Conservation (phyloP, 2,888 invertebrate genomes). For the Petrolisthes manimaculis region DNA sequence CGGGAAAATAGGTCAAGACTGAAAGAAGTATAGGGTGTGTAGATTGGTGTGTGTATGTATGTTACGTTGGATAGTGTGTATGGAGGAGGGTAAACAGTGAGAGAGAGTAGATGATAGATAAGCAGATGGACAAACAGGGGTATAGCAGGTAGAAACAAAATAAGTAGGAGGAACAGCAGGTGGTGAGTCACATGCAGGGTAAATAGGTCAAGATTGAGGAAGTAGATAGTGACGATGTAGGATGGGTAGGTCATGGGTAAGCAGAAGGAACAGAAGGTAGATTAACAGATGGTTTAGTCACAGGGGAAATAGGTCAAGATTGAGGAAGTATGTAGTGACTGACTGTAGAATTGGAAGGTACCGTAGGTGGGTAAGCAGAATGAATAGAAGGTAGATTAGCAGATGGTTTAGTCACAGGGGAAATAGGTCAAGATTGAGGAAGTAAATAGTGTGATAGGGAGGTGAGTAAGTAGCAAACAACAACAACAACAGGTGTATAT, state of each 20-base stretch:
- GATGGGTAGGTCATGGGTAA: background rate
- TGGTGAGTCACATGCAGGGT: background rate
- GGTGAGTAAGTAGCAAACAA: background rate
- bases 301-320: no score
- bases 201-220: background rate
- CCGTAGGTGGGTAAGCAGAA: background rate
- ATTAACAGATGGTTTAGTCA: no score
- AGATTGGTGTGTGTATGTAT: no score
- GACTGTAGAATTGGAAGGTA: background rate
- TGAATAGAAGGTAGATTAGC: no score
- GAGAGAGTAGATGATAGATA: no score
- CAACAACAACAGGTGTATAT: no score
- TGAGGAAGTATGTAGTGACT: background rate
- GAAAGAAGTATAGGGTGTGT: no score
- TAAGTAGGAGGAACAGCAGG: background rate
- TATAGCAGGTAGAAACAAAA: background rate
- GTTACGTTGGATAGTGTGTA: no score
- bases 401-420: background rate
- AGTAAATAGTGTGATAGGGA: background rate
- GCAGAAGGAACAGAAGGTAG: background rate
- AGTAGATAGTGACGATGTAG: background rate
- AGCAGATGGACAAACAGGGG: background rate
- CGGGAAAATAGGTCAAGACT: no score
- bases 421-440: background rate
- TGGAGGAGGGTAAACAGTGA: no score